Evolutionary conservation across 2,797 vertebrate species (phyloP).

Genomic region (Lutjanus campechanus): DNA sequence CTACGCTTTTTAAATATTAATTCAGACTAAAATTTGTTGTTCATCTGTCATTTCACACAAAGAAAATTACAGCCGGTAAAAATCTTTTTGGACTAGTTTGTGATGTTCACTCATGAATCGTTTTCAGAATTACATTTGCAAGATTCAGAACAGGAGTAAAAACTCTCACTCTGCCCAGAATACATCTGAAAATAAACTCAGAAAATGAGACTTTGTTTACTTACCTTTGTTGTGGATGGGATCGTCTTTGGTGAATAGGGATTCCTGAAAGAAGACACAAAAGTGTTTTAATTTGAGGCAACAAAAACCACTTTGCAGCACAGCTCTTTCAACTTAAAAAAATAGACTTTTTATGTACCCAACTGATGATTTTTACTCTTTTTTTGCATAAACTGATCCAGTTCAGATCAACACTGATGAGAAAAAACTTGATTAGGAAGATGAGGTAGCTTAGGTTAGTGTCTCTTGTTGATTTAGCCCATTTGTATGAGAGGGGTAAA

Average conservation of each 20-base stretch:
- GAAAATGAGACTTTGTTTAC: neutral
- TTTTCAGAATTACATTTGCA: neutral
- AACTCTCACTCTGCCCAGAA: neutral
- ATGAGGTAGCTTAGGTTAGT: neutral
- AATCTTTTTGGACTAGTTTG: neutral
- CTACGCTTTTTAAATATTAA: neutral
- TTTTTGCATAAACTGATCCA: too few species aligned
- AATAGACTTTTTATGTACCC: neutral
- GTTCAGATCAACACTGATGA: too few species aligned
- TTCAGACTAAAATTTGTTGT: neutral
- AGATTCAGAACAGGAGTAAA: neutral
- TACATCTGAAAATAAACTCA: neutral
- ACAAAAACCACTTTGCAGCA: neutral
- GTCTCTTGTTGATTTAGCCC: neutral
- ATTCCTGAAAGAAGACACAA: slow-evolving; percentile 7
- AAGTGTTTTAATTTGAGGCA: neutral
- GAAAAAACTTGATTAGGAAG: neutral
- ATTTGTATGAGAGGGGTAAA: neutral
- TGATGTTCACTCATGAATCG: neutral
- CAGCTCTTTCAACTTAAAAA: neutral
- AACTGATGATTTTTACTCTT: neutral
- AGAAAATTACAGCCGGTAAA: neutral
- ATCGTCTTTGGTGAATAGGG: neutral
- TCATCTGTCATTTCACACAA: neutral
- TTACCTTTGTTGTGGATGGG: neutral